These are phyloP conservation scores for Campylomormyrus numenius DNA, from an alignment of 2,113 vertebrate species.

Conservation along the genomic window DNA sequence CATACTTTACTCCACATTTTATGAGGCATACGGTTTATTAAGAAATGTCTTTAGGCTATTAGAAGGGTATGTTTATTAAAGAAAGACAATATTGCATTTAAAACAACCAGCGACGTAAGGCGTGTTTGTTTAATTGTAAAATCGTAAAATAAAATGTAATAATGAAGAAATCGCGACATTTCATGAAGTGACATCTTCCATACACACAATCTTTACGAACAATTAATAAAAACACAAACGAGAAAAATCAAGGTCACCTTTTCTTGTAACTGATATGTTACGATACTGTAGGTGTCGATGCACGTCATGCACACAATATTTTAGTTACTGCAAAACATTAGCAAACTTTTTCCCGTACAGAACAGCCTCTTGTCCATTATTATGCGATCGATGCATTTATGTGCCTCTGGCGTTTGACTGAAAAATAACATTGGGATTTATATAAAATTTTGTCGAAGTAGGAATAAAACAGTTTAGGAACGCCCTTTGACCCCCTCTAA, in stretches of 20 bases:
- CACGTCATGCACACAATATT: background rate
- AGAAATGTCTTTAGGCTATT: background rate
- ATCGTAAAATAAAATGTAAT: background rate
- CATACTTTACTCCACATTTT: background rate
- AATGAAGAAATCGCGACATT: background rate
- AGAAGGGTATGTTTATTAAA: background rate
- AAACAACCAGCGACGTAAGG: background rate
- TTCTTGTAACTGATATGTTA: background rate
- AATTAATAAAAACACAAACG: background rate
- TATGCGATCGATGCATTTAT: background rate
- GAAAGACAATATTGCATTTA: background rate
- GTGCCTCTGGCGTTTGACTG: background rate
- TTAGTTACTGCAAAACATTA: background rate
- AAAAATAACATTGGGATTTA: background rate
- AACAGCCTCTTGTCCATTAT: background rate
- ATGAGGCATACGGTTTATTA: background rate
- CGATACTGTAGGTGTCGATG: background rate
- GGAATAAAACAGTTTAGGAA: background rate
- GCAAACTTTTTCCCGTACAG: background rate
- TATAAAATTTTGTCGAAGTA: background rate
- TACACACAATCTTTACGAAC: background rate
- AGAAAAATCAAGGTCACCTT: constrained; percentile 6
- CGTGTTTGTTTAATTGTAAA: background rate
- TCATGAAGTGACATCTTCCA: background rate
- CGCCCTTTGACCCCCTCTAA: constrained; percentile 19